phyloP scores from a whole-genome alignment of 2,888 invertebrate genomes.

The Vesta saturnalis region DNA sequence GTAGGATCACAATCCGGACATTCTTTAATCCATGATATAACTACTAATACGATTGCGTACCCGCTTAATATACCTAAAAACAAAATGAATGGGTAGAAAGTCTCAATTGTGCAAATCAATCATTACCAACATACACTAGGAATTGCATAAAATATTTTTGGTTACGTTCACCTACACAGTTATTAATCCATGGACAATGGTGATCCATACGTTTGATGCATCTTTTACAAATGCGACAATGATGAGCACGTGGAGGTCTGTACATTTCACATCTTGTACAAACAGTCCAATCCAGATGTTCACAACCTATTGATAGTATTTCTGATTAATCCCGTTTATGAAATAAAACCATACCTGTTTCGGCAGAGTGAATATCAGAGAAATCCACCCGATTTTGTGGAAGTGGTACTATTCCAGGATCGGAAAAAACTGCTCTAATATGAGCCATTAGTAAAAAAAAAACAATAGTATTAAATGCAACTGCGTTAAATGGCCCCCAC shows the following conservation, averaged over 20 bases:
- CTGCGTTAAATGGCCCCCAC: slow-evolving; percentile 84
- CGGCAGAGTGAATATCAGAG: slow-evolving; percentile 78
- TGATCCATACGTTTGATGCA: slow-evolving; percentile 87
- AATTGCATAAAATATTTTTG: slow-evolving; percentile 93
- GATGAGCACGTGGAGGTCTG: slow-evolving; percentile 85
- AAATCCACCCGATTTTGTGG: slow-evolving; percentile 79
- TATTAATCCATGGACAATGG: slow-evolving; percentile 93
- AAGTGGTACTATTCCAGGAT: slow-evolving; percentile 88
- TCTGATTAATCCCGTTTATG: neutral
- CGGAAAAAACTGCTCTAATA: slow-evolving; percentile 86
- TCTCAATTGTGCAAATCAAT: slow-evolving; percentile 16
- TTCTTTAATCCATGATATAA: slow-evolving; percentile 77
- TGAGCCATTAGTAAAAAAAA: slow-evolving; percentile 81
- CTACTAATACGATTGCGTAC: slow-evolving; percentile 76
- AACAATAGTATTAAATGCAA: slow-evolving; percentile 81
- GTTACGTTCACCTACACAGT: slow-evolving; percentile 92
- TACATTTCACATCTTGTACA: slow-evolving; percentile 84
- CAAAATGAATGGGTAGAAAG: slow-evolving; percentile 21
- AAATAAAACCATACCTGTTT: slow-evolving; percentile 55
- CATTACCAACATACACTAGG: slow-evolving; percentile 75
- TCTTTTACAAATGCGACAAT: slow-evolving; percentile 86
- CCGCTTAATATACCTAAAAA: slow-evolving; percentile 65
- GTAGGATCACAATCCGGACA: slow-evolving; percentile 74
- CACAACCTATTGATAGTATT: slow-evolving; percentile 57
- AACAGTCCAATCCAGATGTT: slow-evolving; percentile 79